phyloP scores from a whole-genome alignment of 1,140 invertebrate species.

The Aphelinus certus region DNA sequence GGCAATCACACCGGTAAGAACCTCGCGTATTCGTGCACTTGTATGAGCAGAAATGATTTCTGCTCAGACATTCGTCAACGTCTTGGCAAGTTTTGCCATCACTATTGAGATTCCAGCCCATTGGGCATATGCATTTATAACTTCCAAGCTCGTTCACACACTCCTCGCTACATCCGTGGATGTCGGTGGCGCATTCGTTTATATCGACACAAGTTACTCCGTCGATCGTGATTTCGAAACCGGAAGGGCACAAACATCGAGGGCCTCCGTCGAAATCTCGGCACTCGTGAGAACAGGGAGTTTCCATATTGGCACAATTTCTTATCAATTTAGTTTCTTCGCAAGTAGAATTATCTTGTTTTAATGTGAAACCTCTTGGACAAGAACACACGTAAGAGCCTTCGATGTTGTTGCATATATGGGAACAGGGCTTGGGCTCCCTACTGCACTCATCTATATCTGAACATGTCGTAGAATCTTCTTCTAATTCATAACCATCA shows the following conservation, averaged over 20 bases:
- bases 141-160: constrained; percentile 67
- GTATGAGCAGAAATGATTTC: constrained; percentile 64
- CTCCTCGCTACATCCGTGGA: constrained; percentile 52
- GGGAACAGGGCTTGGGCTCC: constrained; percentile 54
- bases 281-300: constrained; percentile 66
- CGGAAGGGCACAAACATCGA: constrained; percentile 70
- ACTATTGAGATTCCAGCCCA: constrained; percentile 63
- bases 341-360: constrained; percentile 51
- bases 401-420: constrained; percentile 57
- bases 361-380: constrained; percentile 53
- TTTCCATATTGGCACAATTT: constrained; percentile 55
- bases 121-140: constrained; percentile 69
- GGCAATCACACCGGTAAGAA: constrained; percentile 72
- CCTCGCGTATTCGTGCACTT: constrained; percentile 74
- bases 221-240: constrained; percentile 69
- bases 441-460: constrained; percentile 70
- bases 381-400: constrained; percentile 67
- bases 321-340: constrained; percentile 8
- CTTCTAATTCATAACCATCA: constrained; percentile 58
- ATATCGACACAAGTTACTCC: constrained; percentile 74
- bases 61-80: constrained; percentile 63
- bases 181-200: constrained; percentile 68
- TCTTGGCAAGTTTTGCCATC: constrained; percentile 70
- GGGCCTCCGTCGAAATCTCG: constrained; percentile 70
- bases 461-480: constrained; percentile 67